Evolutionary conservation across 2,113 vertebrate genomes (phyloP).

Genomic region (Laticauda laticaudata): DNA sequence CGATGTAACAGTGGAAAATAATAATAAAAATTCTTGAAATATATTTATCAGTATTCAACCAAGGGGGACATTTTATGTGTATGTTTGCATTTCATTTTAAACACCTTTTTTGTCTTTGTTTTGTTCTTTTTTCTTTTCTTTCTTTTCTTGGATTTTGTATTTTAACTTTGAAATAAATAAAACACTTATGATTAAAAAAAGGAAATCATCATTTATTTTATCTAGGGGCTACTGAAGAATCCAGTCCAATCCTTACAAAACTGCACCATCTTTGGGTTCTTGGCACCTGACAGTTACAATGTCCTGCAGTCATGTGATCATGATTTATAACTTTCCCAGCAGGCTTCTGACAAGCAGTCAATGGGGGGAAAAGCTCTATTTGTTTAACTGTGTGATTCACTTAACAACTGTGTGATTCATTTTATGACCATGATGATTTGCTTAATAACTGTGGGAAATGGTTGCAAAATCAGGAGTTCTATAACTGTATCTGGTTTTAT

Average conservation of each 20-base stretch:
- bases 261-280: background rate
- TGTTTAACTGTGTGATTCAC: background rate
- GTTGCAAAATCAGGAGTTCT: background rate
- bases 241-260: background rate
- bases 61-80: background rate
- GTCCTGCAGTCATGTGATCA: background rate
- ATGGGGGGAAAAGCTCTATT: background rate
- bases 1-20: background rate
- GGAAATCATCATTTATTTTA: slow-evolving; percentile 1
- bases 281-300: background rate
- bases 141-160: background rate
- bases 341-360: background rate
- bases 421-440: background rate
- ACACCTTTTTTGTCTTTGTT: background rate
- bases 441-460: background rate
- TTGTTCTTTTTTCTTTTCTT: background rate
- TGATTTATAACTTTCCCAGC: background rate
- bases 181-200: background rate
- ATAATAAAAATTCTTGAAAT: background rate
- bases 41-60: background rate
- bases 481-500: background rate
- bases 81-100: background rate
- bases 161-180: background rate
- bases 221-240: background rate
- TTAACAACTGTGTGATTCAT: background rate